A percentile compares a stretch with the other conserved stretches of the same genome.
Conservation (phyloP, 1,140 invertebrate genomes). For the Thrips palmi region DNA sequence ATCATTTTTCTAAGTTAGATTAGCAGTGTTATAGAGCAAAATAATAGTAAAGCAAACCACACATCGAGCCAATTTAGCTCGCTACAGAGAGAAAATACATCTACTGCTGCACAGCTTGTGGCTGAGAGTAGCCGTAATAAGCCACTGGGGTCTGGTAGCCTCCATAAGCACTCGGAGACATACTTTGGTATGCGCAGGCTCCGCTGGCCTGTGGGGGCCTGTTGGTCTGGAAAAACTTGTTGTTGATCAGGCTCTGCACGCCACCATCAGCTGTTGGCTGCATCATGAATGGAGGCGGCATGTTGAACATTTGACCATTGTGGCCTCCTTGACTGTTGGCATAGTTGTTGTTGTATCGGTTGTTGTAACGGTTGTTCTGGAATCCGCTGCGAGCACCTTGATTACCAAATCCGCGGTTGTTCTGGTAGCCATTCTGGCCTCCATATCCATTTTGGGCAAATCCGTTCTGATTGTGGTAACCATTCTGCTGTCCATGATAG, state of each 20-base stretch:
- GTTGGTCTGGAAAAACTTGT: conserved; percentile 37
- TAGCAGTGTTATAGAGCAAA: not conserved
- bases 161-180: too few relatives aligned
- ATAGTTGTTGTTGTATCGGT: conserved; percentile 21
- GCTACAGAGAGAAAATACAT: conserved; percentile 2
- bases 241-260: conserved; percentile 36
- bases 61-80: not conserved
- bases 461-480: conserved; percentile 20
- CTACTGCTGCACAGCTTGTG: conserved; percentile 19
- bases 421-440: conserved; percentile 17
- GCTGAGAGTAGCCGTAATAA: conserved; percentile 16
- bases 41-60: conserved; percentile 9
- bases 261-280: conserved; percentile 24
- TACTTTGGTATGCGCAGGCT: conserved; percentile 34
- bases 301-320: conserved; percentile 27
- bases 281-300: conserved; percentile 32
- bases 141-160: conserved; percentile 13
- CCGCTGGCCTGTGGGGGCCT: conserved; percentile 30
- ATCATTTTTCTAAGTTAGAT: too few relatives aligned
- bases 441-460: conserved; percentile 15
- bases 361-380: conserved; percentile 19
- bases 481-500: conserved; percentile 13
- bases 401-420: too few relatives aligned
- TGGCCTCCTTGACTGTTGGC: conserved; percentile 20
- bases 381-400: conserved; percentile 19